Evolutionary conservation across 2,888 invertebrate genomes (phyloP), one percentile per base, ranked within the genome.

Genomic region (Eubasilissa splendida): DNA sequence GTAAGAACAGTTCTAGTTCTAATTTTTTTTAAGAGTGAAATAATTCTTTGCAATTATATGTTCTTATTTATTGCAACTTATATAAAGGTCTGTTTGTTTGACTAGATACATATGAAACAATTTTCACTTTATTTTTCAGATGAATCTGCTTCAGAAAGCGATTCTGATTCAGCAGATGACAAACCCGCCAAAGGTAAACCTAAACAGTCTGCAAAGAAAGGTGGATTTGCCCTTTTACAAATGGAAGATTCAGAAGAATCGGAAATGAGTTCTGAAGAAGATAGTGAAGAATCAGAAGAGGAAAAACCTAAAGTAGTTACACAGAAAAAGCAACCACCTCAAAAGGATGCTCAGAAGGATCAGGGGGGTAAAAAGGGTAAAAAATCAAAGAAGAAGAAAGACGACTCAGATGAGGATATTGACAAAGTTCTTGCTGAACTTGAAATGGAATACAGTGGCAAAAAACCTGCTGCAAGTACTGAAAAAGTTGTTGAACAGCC

Each of bases 361-460:
- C 86, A 88, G 77, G 87, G 88, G 78, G 92, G 92, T 31, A 95
- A 95, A 87, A 95, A 95, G 87, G 92, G 93, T 3, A 95, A 95
- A 86, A 95, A 95, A 87, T 88, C 91, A 4, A 93, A 93, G 86
- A 92, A 93, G 86, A 95, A 94, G 89, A 93, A 93, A 84, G 93
- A 94, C 85, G 95, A 95, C 77, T 95, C 95, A 86, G 94, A 95
- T 87, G 95, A 95, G 83, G 96, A 96, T 87, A 89, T 96, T 82
- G 96, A 96, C 85, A 95, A 95, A 88, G 94, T 95, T 82, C 88
- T 96, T 83, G 96, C 96, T 11, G 96, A 96, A 88, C 88, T 96
- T 83, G 94, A 95, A 88, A 91, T 95, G 89, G 96, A 96, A 89
- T 95, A 96, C 88, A 90, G 94, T 74, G 95, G 94, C 22, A 85